phyloP scores from a whole-genome alignment of 2,113 vertebrate species.

The Atlantisia rogersi region DNA sequence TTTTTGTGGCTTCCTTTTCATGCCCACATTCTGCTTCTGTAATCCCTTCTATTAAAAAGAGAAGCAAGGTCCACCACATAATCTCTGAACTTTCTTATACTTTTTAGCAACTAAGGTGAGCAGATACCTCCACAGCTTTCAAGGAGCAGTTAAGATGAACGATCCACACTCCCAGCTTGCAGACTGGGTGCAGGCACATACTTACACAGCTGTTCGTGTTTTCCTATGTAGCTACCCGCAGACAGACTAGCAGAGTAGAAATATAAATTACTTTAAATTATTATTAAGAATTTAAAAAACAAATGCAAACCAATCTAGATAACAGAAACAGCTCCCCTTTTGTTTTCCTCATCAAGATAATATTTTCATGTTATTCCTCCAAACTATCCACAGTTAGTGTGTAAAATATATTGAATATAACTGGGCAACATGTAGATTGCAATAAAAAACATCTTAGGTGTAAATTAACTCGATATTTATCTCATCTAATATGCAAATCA shows the following conservation, averaged over 20 bases:
- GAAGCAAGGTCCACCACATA: background rate
- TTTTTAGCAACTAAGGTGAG: background rate
- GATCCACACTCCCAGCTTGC: background rate
- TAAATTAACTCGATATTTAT: conserved; percentile 83
- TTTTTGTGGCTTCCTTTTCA: background rate
- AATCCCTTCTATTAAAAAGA: background rate
- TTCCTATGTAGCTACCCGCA: background rate
- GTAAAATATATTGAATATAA: conserved; percentile 47
- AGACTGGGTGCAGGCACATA: background rate
- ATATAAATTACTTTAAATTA: background rate
- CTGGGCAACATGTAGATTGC: conserved; percentile 37
- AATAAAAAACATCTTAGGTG: conserved; percentile 72
- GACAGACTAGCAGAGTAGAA: background rate
- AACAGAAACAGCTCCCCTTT: background rate
- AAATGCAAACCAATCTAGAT: background rate
- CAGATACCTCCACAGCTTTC: background rate
- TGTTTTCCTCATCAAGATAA: conserved; percentile 19
- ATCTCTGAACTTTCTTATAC: background rate
- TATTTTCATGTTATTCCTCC: conserved; percentile 42
- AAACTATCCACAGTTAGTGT: conserved; percentile 31
- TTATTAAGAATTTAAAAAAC: background rate
- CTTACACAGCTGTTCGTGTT: background rate
- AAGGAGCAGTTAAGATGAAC: background rate
- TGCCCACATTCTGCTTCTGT: background rate
- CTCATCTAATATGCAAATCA: conserved; percentile 82